Evolutionary conservation across 2,113 vertebrate genomes (phyloP), one percentile per base, ranked within the genome.

Genomic region (Carassius gibelio): DNA sequence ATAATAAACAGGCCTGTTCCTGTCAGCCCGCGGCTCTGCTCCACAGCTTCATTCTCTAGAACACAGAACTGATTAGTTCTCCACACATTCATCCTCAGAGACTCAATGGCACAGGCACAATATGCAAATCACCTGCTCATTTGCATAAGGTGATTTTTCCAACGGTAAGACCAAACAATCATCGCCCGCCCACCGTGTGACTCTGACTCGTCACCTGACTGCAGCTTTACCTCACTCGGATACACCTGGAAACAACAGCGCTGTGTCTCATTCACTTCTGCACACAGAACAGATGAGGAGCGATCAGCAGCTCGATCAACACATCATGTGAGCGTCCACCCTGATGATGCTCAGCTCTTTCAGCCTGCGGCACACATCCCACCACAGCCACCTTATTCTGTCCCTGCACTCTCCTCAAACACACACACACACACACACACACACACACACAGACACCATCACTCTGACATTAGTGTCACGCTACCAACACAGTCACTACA

Each of bases 341-440:
- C 98, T 97, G 1, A 99, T 98, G 88, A 99, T 94, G 90, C 98
- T 99, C 87, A 99, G 93, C 26, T 96, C 97, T 91, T 96, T 97
- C n/a, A 99, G 98, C 98, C 92, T 99, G 98, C 1, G 98, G 97
- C 80, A 99, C 98, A 81, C 98, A 99, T 45, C 98, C 98, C 13
- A 97, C 97, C 30, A 99, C 83, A 45, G 99, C 98, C 34, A 99
- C 94, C 86, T 99, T 99, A 85, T 97, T 91, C 85, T 95, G 96
- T 75, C 99, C 97, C 88, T 97, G 96, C 26, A 97, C 98, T 94
- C 98, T 99, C 92, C 98, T 99, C 48, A 87, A 75, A 82, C 48
- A 30, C 82, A 59, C 30, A 19, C 3, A 59, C 34, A 75, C 38
- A 61, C 71, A 55, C 83, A 30, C 50, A 26, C 26, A 82, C 48